Base-by-base conservation (phyloP, 2,797 vertebrate genomes). In the Chelmon rostratus region DNA sequence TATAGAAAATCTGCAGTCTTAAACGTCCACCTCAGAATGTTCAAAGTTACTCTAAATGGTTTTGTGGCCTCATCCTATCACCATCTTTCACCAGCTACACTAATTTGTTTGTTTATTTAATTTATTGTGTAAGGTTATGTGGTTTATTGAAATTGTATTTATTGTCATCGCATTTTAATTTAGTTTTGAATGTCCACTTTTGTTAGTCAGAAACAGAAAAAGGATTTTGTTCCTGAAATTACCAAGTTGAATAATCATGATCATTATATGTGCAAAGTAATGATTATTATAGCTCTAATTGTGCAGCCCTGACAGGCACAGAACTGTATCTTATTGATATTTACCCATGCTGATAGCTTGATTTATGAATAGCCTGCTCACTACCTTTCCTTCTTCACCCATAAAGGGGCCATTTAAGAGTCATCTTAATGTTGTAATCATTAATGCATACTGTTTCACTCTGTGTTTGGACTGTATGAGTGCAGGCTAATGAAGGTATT, bases 401-500 rank as follows among this genome's bases (percentile, higher is more conserved):
- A 85, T 88, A 89, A 93, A 91, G 84, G 47, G 35, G 47, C 86
- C 68, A 80, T 92, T 92, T 85, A 88, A 81, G 67, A 83, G 69
- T 83, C 16, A 61, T 88, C 76, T 82, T 86, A 89, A 88, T 68
- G 71, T 78, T 82, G 74, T 85, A 81, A 87, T 92, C 79, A 82
- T 91, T 83, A 77, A 91, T 77, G 81, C 81, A 70, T 84, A 79
- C 86, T 88, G 72, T 85, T 79, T n/a, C n/a, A 78, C 70, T 85
- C 68, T 90, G 86, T 90, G 86, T 94, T 91, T 81, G 83, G 79
- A 82, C 72, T 75, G 46, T 80, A 79, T 89, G 86, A 87, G 90
- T 88, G 88, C 84, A 68, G 86, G 82, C 90, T 94, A 94, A 94
- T 94, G 93, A 95, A 94, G 91, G 84, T 53, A 72, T 92, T 92